Evolutionary conservation across 2,113 vertebrate species (phyloP), one percentile per base, ranked within the genome.

Genomic region (Lepus europaeus): DNA sequence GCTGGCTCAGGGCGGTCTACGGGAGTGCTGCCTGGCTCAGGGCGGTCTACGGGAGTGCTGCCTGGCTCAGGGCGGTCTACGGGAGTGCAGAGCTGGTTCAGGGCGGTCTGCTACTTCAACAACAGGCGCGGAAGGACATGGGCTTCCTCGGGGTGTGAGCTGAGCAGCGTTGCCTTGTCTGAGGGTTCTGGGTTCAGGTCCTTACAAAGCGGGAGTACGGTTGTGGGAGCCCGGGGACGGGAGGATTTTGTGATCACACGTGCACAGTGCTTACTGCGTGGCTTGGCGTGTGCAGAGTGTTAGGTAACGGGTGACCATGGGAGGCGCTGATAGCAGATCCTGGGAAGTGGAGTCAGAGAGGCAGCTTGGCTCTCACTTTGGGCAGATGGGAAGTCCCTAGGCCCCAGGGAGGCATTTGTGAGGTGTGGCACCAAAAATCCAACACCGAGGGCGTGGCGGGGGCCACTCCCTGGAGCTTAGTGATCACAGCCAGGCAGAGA

Each of bases 231-330:
- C 25, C 20, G 8, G 1, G 36, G 27, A 1, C 1, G 16, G n/a
- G 23, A 68, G 36, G 2, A 14, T 25, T 20, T 39, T 6, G 7
- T 33, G 36, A 5, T 51, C 22, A 73, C 6, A 3, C 2, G 0
- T 9, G 19, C 10, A 1, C 19, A 17, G 13, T 6, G 16, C 68
- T 23, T 4, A 2, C 16, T 33, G 0, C 7, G 3, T 36, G 2
- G 4, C 78, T 70, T 51, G 82, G 36, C 20, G 33, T 31, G 12
- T 66, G 9, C 0, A 2, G 27, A 45, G n/a, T 8, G 14, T 39
- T 27, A 6, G 68, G 7, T 53, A 64, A 5, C 16, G 10, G 77
- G 27, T 69, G 61, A 51, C 0, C 0, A 22, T 3, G 13, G 63
- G 27, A 27, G 22, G 16, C 69, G 7, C 7, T 27, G 10, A 51